phyloP scores from a whole-genome alignment of 2,113 vertebrate species.

The Xiphorhynchus elegans region DNA sequence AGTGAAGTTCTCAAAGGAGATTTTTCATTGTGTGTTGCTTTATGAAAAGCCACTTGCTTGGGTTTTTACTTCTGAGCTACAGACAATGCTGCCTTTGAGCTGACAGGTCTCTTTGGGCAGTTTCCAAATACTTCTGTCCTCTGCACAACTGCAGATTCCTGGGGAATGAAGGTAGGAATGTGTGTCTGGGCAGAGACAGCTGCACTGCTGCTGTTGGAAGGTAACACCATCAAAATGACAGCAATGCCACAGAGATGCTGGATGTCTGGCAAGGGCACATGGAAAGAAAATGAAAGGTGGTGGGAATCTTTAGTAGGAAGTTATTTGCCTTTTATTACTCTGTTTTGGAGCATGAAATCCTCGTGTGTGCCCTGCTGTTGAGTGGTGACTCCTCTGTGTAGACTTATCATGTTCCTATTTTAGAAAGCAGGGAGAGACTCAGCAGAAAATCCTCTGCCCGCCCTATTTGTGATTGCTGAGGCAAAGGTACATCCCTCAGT shows the following conservation, averaged over 20 bases:
- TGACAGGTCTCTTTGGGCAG: neutral
- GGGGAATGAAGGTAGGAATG: neutral
- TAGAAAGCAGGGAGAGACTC: neutral
- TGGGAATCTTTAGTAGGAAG: neutral
- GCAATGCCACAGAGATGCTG: neutral
- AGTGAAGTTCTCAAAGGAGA: neutral
- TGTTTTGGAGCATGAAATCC: neutral
- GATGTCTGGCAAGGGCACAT: neutral
- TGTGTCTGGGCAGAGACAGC: neutral
- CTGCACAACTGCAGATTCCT: neutral
- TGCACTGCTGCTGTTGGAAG: neutral
- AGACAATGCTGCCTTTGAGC: neutral
- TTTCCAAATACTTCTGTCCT: neutral
- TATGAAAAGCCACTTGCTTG: neutral
- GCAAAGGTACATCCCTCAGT: neutral
- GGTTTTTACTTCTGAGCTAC: neutral
- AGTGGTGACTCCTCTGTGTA: neutral
- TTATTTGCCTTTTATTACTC: neutral
- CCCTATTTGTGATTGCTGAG: neutral
- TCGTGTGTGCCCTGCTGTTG: accelerated
- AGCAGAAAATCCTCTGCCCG: neutral
- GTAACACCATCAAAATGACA: accelerated
- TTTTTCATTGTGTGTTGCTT: neutral
- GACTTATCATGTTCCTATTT: accelerated
- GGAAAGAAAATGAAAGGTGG: neutral